phyloP scores from a whole-genome alignment of 2,888 invertebrate species.

The Ectemnius continuus region DNA sequence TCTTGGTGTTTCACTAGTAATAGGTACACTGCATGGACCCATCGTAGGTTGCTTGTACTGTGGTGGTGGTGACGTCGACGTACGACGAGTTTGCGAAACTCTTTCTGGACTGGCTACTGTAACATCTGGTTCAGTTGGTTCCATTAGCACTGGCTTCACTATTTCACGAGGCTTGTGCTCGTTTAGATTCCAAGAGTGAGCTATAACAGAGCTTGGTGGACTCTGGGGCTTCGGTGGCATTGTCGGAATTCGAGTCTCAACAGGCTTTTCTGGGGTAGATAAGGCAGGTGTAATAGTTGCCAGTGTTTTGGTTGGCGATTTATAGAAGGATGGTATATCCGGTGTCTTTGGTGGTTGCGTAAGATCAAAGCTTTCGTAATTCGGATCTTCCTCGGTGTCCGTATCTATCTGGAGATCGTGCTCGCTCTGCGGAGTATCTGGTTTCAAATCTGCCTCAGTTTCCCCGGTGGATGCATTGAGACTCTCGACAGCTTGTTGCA shows the following conservation, averaged over 20 bases:
- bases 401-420: conserved; percentile 91
- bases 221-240: conserved; percentile 66
- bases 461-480: conserved; percentile 82
- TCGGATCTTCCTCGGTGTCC: conserved; percentile 86
- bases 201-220: conserved; percentile 79
- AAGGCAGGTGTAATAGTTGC: conserved; percentile 36
- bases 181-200: conserved; percentile 80
- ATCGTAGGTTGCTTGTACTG: conserved; percentile 65
- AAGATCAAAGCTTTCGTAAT: conserved; percentile 79
- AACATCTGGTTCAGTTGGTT: conserved; percentile 59
- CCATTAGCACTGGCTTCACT: conserved; percentile 59
- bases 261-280: conserved; percentile 55
- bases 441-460: conserved; percentile 81
- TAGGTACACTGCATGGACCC: conserved; percentile 64
- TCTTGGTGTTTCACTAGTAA: conserved; percentile 65
- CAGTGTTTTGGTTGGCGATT: conserved; percentile 75
- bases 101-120: conserved; percentile 61
- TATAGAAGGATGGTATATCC: conserved; percentile 80
- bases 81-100: conserved; percentile 41
- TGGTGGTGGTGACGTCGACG: conserved; percentile 55
- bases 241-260: conserved; percentile 55
- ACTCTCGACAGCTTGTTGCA: conserved; percentile 90
- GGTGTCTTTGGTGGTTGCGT: conserved; percentile 80
- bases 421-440: conserved; percentile 91
- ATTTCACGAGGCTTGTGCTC: conserved; percentile 79